A percentile compares a stretch with the other conserved stretches of the same genome.
These are phyloP conservation scores for Aphelocoma californica DNA, from an alignment of 2,797 vertebrate genomes.

Conservation along the genomic window DNA sequence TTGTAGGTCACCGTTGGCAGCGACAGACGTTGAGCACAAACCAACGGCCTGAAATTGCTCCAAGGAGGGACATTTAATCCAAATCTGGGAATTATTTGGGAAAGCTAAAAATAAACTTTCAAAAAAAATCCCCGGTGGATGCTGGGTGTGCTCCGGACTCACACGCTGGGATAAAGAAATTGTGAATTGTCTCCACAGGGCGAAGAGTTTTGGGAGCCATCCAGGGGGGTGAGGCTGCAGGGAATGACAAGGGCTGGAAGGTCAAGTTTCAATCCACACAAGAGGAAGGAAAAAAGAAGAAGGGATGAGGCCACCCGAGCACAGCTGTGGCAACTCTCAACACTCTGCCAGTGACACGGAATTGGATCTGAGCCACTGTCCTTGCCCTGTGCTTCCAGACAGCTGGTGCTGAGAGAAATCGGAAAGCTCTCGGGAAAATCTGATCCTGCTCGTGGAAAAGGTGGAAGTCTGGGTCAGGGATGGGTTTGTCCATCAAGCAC, in stretches of 20 bases:
- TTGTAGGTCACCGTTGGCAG: constrained; percentile 3
- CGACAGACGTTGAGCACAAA: not conserved
- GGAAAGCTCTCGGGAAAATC: rapidly evolving
- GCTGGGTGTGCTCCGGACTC: rapidly evolving
- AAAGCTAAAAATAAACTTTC: constrained; percentile 23
- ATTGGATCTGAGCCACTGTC: rapidly evolving
- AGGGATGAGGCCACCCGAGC: not conserved
- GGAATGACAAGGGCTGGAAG: not conserved
- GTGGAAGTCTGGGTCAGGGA: not conserved
- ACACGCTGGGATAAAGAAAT: rapidly evolving
- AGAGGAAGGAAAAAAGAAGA: not conserved
- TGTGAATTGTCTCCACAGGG: not conserved
- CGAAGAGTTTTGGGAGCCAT: rapidly evolving
- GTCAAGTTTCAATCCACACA: not conserved
- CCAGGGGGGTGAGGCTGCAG: rapidly evolving
- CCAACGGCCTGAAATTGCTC: not conserved
- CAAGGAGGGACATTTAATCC: not conserved
- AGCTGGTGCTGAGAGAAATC: not conserved
- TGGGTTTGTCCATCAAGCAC: no score
- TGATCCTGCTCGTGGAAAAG: not conserved
- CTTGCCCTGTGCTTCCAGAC: rapidly evolving
- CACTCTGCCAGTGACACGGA: rapidly evolving
- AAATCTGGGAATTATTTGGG: constrained; percentile 34
- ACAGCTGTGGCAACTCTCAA: not conserved
- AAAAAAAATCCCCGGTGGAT: not conserved